These are phyloP conservation scores for Procavia capensis DNA, from an alignment of 2,113 vertebrate species.

Conservation along the genomic window DNA sequence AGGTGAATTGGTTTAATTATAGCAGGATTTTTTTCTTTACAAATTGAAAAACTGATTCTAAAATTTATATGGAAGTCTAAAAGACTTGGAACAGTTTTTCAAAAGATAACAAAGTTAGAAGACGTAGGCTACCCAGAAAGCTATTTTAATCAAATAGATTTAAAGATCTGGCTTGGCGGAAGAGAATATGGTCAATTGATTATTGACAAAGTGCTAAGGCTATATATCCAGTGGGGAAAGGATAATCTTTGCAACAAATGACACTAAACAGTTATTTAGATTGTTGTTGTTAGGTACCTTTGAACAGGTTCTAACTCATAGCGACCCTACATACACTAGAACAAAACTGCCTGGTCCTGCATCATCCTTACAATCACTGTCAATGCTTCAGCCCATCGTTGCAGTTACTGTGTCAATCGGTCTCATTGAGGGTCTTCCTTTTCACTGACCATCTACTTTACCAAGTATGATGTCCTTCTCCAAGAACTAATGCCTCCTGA, in stretches of 20 bases:
- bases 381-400: too few relatives aligned
- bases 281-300: not conserved
- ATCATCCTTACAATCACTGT: too few relatives aligned
- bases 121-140: not conserved
- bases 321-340: too few relatives aligned
- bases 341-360: too few relatives aligned
- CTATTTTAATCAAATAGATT: too few relatives aligned
- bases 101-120: not conserved
- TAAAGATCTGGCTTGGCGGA: not conserved
- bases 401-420: too few relatives aligned
- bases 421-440: too few relatives aligned
- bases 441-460: too few relatives aligned
- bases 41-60: not conserved
- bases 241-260: not conserved
- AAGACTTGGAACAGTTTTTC: not conserved
- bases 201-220: not conserved
- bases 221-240: not conserved
- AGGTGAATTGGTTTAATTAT: not conserved
- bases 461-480: too few relatives aligned
- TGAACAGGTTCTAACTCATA: too few relatives aligned
- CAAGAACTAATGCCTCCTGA: too few relatives aligned
- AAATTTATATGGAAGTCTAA: slow-evolving; percentile 15
- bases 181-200: not conserved
- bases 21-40: not conserved
- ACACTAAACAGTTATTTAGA: not conserved